phyloP scores from a whole-genome alignment of 2,113 vertebrate genomes.

The Paramormyrops kingsleyae region DNA sequence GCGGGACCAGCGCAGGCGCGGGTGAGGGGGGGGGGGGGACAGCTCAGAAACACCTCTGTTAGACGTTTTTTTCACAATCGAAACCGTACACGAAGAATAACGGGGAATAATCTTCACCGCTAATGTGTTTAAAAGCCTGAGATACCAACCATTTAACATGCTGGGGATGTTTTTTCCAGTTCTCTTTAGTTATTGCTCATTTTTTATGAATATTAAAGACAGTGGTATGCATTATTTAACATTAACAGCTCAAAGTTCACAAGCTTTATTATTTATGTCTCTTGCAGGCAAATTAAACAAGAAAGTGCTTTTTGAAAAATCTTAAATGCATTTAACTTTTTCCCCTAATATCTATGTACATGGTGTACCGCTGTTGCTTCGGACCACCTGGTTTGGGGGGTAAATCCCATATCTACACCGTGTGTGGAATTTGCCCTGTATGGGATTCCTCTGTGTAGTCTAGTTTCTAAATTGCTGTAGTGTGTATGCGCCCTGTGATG shows the following conservation, averaged over 20 bases:
- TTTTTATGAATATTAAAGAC: background rate
- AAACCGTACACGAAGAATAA: background rate
- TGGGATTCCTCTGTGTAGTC: background rate
- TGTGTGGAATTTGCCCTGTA: background rate
- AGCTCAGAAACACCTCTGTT: slow-evolving; percentile 1
- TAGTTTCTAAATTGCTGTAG: background rate
- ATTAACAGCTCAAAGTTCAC: background rate
- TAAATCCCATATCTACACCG: background rate
- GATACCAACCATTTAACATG: background rate
- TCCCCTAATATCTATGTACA: background rate
- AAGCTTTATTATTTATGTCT: background rate
- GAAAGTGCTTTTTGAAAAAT: background rate
- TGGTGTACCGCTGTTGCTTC: background rate
- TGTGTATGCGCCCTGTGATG: background rate
- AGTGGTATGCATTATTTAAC: background rate
- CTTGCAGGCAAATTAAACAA: background rate
- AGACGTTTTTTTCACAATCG: background rate
- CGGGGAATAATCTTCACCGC: background rate
- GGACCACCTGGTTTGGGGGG: background rate
- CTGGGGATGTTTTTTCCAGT: background rate
- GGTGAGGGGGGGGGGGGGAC: background rate
- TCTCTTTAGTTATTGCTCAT: background rate
- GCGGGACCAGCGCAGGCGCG: background rate
- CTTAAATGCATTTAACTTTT: background rate
- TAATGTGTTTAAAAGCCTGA: background rate